These are phyloP conservation scores for Drepana falcataria DNA, from an alignment of 2,888 invertebrate species.

Conservation along the genomic window DNA sequence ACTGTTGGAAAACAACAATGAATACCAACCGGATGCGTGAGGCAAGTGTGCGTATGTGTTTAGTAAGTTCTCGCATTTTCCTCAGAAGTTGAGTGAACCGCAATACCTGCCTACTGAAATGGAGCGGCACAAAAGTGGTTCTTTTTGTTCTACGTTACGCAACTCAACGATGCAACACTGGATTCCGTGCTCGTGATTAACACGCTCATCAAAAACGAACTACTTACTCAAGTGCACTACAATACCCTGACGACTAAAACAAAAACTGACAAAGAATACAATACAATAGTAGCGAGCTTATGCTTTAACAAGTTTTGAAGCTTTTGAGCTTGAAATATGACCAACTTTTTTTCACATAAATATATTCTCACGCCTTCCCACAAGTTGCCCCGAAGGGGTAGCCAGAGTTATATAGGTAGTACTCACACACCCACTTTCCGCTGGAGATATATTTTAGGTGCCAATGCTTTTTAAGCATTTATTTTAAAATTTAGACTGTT, in stretches of 20 bases:
- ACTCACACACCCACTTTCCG: no score
- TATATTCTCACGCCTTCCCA: no score
- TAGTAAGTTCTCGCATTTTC: constrained; percentile 37
- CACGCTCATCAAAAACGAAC: constrained; percentile 57
- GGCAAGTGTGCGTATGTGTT: constrained; percentile 17
- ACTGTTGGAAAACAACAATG: constrained; percentile 1
- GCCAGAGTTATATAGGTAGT: no score
- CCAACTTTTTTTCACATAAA: no score
- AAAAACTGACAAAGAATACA: no score
- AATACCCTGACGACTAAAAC: constrained; percentile 30
- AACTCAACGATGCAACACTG: constrained; percentile 63
- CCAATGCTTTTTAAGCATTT: no score
- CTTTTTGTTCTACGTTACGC: constrained; percentile 59
- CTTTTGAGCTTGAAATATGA: no score
- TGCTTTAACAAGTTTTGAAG: no score
- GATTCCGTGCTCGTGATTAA: constrained; percentile 60
- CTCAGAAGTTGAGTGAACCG: constrained; percentile 21
- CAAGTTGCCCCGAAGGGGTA: no score
- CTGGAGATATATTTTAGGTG: no score
- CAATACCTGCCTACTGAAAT: constrained; percentile 46
- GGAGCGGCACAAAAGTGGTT: constrained; percentile 65
- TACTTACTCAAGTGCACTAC: constrained; percentile 33
- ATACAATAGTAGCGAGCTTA: constrained; percentile 5
- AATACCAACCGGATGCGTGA: constrained; percentile 5
- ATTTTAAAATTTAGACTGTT: no score